Conservation (phyloP, 2,113 vertebrate genomes). For the Abramis brama region DNA sequence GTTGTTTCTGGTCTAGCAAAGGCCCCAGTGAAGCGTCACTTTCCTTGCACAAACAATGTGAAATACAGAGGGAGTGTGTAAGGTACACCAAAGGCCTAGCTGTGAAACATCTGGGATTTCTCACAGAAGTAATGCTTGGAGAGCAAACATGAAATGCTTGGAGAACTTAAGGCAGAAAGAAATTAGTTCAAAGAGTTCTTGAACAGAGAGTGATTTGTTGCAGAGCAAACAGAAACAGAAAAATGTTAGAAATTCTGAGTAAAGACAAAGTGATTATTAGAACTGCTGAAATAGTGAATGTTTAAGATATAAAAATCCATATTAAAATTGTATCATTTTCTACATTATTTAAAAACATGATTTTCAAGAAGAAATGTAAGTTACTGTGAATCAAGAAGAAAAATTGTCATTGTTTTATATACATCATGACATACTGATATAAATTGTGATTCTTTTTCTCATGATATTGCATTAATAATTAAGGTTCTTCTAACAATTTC, state of each 20-base stretch:
- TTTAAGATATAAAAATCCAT: background rate
- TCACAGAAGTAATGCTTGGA: slow-evolving; percentile 35
- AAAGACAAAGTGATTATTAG: background rate
- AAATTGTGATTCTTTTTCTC: background rate
- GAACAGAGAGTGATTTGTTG: slow-evolving; percentile 30
- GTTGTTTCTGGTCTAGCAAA: too few relatives aligned
- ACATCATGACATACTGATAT: too few relatives aligned
- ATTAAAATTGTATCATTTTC: background rate
- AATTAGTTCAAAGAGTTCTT: slow-evolving; percentile 16
- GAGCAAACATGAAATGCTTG: slow-evolving; percentile 35
- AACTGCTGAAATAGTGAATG: background rate
- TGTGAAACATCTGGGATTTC: slow-evolving; percentile 45
- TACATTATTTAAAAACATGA: background rate
- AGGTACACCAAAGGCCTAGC: slow-evolving; percentile 28
- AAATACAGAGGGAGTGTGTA: slow-evolving; percentile 40
- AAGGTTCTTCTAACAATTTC: background rate
- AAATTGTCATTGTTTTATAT: too few relatives aligned
- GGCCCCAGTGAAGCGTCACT: slow-evolving; percentile 5
- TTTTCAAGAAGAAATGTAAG: background rate
- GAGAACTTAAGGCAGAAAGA: slow-evolving; percentile 27
- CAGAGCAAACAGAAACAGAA: slow-evolving; percentile 5
- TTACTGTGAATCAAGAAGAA: background rate
- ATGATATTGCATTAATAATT: background rate
- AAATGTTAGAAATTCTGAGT: background rate
- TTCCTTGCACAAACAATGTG: slow-evolving; percentile 16